A percentile compares a stretch with the other conserved stretches of the same genome.
phyloP scores from a whole-genome alignment of 2,113 vertebrate genomes.

The Gymnorhina tibicen region DNA sequence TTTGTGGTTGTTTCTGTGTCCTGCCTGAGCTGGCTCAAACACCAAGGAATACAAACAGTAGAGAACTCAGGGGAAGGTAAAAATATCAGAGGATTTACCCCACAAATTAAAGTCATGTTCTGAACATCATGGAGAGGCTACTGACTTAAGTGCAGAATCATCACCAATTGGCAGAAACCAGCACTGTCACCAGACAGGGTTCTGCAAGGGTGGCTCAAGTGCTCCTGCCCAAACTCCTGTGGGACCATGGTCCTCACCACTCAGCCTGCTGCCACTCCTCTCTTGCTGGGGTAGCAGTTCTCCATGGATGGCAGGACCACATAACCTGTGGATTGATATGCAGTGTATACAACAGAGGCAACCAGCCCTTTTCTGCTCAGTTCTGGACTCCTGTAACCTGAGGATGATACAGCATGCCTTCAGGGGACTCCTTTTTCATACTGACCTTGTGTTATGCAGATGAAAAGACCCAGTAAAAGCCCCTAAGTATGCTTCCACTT shows the following conservation, averaged over 20 bases:
- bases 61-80: not conserved
- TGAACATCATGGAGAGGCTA: not conserved
- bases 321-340: not conserved
- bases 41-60: not conserved
- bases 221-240: not conserved
- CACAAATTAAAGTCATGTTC: not conserved
- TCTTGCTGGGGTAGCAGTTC: not conserved
- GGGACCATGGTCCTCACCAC: not conserved
- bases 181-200: not conserved
- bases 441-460: not conserved
- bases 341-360: not conserved
- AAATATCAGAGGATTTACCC: not conserved
- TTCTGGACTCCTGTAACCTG: not conserved
- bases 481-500: not conserved
- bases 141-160: not conserved
- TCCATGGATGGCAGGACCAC: not conserved
- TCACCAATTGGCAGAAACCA: not conserved
- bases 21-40: not conserved
- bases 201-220: not conserved
- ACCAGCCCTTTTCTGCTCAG: not conserved
- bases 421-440: not conserved
- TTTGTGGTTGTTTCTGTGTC: not conserved
- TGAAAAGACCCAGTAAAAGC: not conserved
- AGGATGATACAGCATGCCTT: not conserved
- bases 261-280: not conserved